phyloP scores from a whole-genome alignment of 2,113 vertebrate species.

The Aspiorhynchus laticeps region DNA sequence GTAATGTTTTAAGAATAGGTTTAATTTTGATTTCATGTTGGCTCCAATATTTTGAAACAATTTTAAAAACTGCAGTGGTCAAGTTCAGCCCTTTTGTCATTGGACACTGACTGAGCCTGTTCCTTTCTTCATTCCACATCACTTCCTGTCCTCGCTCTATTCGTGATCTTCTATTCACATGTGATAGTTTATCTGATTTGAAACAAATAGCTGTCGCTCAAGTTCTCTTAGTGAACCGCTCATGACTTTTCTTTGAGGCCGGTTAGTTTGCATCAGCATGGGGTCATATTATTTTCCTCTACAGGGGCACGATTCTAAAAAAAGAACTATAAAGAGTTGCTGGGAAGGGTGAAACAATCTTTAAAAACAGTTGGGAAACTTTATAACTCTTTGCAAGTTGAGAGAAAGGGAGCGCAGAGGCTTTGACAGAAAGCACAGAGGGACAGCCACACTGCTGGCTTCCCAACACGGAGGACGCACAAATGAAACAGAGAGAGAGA shows the following conservation, averaged over 20 bases:
- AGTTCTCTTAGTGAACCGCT: not conserved
- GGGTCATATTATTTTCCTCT: conserved; percentile 9
- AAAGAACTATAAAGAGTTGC: not conserved
- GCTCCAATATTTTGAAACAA: too few relatives aligned
- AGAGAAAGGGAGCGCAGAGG: conserved; percentile 50
- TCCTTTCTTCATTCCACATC: too few relatives aligned
- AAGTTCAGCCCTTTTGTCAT: too few relatives aligned
- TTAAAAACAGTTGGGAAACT: conserved; percentile 62
- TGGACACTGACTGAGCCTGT: too few relatives aligned
- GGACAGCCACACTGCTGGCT: conserved; percentile 69
- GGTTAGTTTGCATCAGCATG: conserved; percentile 9
- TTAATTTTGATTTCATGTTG: too few relatives aligned
- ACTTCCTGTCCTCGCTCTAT: too few relatives aligned
- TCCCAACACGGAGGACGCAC: conserved; percentile 34
- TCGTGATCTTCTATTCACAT: too few relatives aligned
- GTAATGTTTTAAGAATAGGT: too few relatives aligned
- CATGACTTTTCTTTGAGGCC: not conserved
- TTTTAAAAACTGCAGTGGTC: too few relatives aligned
- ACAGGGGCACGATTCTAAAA: conserved; percentile 3
- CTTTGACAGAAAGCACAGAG: conserved; percentile 75
- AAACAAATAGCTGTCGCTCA: conserved; percentile 1
- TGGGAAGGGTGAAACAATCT: conserved; percentile 9
- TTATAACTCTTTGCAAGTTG: conserved; percentile 55
- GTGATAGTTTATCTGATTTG: not conserved
- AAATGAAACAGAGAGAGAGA: conserved; percentile 25